phyloP scores from a whole-genome alignment of 2,888 invertebrate genomes.

The Drosophila multiciliata region DNA sequence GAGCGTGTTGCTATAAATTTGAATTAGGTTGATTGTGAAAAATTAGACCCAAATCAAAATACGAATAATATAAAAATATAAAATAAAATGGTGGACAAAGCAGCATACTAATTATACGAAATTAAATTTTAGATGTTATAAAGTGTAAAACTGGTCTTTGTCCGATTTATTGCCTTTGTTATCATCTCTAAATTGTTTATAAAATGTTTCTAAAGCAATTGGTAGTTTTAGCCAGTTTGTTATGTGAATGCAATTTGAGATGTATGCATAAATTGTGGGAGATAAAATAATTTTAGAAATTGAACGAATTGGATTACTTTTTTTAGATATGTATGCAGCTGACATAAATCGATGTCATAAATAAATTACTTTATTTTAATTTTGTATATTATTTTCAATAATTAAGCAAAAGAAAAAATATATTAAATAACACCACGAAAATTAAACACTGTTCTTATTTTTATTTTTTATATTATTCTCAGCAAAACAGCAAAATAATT shows the following conservation, averaged over 20 bases:
- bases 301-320: neutral
- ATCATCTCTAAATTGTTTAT: neutral
- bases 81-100: conserved; percentile 21
- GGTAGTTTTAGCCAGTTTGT: neutral
- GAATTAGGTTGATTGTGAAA: conserved; percentile 77
- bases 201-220: neutral
- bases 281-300: neutral
- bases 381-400: too few relatives aligned
- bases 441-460: neutral
- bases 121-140: conserved; percentile 52
- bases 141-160: conserved; percentile 37
- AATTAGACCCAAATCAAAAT: conserved; percentile 46
- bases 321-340: neutral
- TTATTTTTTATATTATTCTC: neutral
- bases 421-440: conserved; percentile 2
- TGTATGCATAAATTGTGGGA: neutral
- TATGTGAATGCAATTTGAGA: neutral
- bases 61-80: conserved; percentile 16
- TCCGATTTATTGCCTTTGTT: conserved; percentile 26
- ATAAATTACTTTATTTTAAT: too few relatives aligned
- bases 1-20: conserved; percentile 71
- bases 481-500: neutral
- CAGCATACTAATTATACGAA: conserved; percentile 63
- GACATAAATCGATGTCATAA: neutral
- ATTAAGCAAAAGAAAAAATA: neutral